A percentile compares a stretch with the other conserved stretches of the same genome.
Evolutionary conservation across 2,888 invertebrate genomes (phyloP).

Genomic region (Pachliopta kotzebuea): DNA sequence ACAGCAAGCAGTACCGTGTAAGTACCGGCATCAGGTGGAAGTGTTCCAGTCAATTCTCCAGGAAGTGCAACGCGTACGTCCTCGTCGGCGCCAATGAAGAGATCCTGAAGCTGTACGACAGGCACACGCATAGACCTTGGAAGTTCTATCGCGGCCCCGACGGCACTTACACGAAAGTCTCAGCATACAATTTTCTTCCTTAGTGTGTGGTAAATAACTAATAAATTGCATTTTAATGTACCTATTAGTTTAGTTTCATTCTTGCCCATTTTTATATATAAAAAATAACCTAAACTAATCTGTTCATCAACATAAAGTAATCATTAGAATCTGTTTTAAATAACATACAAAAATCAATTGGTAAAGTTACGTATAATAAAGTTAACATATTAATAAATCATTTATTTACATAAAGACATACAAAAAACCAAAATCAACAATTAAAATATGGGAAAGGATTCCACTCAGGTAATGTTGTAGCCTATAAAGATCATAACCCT

Average conservation of each 20-base stretch:
- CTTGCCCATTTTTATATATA: neutral
- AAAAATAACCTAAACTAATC: no score
- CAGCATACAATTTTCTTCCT: neutral
- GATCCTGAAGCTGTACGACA: conserved; percentile 14
- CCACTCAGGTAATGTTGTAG: no score
- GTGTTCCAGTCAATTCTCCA: conserved; percentile 40
- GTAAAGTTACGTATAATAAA: no score
- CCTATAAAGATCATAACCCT: no score
- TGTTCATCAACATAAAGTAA: no score
- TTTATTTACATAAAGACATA: no score
- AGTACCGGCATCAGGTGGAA: conserved; percentile 39
- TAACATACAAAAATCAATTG: no score
- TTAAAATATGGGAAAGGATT: no score
- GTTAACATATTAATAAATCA: no score
- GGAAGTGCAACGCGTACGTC: conserved; percentile 34
- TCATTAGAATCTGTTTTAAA: no score
- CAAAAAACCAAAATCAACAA: no score
- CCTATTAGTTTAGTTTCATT: neutral
- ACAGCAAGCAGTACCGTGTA: conserved; percentile 35
- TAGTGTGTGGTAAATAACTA: neutral
- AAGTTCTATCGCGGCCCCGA: neutral
- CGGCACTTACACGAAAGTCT: conserved; percentile 13
- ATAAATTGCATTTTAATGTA: neutral
- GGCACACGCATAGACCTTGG: conserved; percentile 17
- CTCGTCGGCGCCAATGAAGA: conserved; percentile 32